Conservation (phyloP, 2,113 vertebrate genomes). For the Poicephalus meyeri region DNA sequence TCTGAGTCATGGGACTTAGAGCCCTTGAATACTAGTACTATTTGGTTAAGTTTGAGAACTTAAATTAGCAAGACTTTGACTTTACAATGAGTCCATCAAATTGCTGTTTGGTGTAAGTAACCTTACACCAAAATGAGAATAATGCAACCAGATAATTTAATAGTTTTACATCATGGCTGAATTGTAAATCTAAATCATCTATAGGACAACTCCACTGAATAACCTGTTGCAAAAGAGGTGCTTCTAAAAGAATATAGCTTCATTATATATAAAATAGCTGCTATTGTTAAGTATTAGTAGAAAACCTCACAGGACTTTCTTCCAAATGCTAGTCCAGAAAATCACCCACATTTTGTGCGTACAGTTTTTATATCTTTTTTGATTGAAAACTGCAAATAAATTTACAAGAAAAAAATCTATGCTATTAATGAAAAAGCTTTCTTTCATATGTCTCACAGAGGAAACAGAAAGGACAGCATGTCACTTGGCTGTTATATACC, state of each 20-base stretch:
- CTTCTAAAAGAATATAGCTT: background rate
- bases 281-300: background rate
- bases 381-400: background rate
- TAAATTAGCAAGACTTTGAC: background rate
- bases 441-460: background rate
- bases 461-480: background rate
- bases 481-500: background rate
- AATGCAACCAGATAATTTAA: background rate
- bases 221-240: background rate
- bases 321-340: background rate
- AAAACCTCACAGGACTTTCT: background rate
- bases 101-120: background rate
- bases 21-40: background rate
- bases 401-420: background rate
- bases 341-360: background rate
- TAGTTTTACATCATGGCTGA: background rate
- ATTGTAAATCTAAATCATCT: background rate
- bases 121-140: background rate
- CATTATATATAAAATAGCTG: background rate
- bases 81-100: background rate
- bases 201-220: background rate
- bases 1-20: background rate
- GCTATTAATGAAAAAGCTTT: background rate
- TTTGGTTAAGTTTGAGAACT: background rate
- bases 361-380: background rate